Base-by-base conservation (phyloP, 2,797 vertebrate genomes). In the Ctenosaura bakeri region DNA sequence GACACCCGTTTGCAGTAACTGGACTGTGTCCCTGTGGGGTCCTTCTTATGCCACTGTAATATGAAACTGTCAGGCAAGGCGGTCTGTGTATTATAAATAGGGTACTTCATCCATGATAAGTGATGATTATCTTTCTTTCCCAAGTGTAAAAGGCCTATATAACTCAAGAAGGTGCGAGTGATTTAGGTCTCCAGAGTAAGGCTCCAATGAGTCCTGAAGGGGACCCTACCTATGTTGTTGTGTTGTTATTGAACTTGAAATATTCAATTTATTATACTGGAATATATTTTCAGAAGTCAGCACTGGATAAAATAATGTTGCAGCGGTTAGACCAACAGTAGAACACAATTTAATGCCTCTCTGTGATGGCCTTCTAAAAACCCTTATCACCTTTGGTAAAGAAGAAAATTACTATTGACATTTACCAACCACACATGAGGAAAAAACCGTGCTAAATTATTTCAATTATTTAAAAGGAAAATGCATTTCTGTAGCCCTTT, bases 81-180 rank as follows among this genome's bases (percentile, higher is more conserved):
- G 2, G 96, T n/a, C 93, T 94, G 95, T 95, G 90, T 96, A 93
- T 97, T 97, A 97, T 93, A 97, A 97, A 98, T 97, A 97, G 96
- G 95, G 94, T 94, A 97, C 96, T 97, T 97, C 96, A 96, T 97
- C 97, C 97, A 94, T 96, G 97, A 96, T 93, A 97, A 97, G 96
- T 24, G 79, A 96, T 97, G 96, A 97, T 97, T 97, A 97, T 97
- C 97, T 96, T 97, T 96, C 96, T 96, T 96, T 96, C 96, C 97
- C 97, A 94, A 93, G 96, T 97, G 97, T 92, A 94, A 96, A 95
- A 97, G 93, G 56, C 94, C 95, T 95, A 90, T 96, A 93, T 97
- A 96, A 97, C 96, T 97, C 97, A 96, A 95, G 92, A 95, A 97
- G 95, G 95, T 96, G 94, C 94, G 35, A 91, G 96, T 96, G 95